A percentile compares a stretch with the other conserved stretches of the same genome.
These are phyloP conservation scores for Papilio xuthus DNA, from an alignment of 1,140 invertebrate species.

Conservation along the genomic window DNA sequence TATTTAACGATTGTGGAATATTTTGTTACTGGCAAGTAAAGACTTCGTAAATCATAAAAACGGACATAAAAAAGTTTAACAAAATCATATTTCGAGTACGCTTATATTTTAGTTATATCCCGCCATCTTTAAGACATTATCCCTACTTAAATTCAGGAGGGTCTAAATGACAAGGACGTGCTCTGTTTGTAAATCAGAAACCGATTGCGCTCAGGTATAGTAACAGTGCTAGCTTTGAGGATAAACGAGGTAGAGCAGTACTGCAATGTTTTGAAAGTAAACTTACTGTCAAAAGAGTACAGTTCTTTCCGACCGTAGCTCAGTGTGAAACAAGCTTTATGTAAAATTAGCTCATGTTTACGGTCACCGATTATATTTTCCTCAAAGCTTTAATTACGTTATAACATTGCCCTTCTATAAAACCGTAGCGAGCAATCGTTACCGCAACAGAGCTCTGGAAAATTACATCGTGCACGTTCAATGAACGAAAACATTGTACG, in stretches of 20 bases:
- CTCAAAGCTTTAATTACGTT: conserved; percentile 28
- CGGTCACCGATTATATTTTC: conserved; percentile 19
- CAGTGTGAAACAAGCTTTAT: background rate
- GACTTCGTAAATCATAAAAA: background rate
- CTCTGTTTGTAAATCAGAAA: conserved; percentile 31
- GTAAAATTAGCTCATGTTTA: conserved; percentile 17
- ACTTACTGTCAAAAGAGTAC: background rate
- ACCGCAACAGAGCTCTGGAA: conserved; percentile 38
- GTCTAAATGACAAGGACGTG: conserved; percentile 34
- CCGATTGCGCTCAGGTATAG: conserved; percentile 4
- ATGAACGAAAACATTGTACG: conserved; percentile 63
- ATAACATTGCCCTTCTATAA: background rate
- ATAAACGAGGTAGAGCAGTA: background rate
- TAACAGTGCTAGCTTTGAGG: background rate
- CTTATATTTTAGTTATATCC: conserved; percentile 25
- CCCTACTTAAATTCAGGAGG: conserved; percentile 37
- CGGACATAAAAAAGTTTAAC: background rate
- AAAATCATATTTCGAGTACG: conserved; percentile 6
- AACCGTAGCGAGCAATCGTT: conserved; percentile 5
- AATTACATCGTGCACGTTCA: conserved; percentile 63
- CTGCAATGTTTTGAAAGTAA: background rate
- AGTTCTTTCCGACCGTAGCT: background rate
- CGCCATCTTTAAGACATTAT: conserved; percentile 35
- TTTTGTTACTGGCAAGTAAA: conserved; percentile 5
- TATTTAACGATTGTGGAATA: background rate